A percentile compares a stretch with the other conserved stretches of the same genome.
Evolutionary conservation across 2,113 vertebrate species (phyloP).

Genomic region (Proteles cristata): DNA sequence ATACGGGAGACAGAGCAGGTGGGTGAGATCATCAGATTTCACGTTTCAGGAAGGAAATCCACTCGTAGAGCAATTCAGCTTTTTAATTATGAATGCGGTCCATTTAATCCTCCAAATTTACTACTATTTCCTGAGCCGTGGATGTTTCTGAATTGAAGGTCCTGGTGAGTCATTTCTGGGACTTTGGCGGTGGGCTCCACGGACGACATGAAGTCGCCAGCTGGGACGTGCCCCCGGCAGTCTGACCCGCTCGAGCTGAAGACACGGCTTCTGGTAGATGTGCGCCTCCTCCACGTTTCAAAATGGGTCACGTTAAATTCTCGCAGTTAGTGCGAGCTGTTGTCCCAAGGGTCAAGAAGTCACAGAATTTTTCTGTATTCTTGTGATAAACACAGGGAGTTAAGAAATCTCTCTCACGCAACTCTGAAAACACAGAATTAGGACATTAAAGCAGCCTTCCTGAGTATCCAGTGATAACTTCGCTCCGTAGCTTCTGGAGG

Average conservation of each 20-base stretch:
- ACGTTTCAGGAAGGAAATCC: background rate
- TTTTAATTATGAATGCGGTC: background rate
- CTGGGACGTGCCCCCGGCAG: fast-evolving
- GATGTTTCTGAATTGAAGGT: background rate
- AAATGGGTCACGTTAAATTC: background rate
- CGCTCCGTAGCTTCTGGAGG: background rate
- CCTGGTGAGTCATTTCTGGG: background rate
- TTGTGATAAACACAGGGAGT: background rate
- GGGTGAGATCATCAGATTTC: background rate
- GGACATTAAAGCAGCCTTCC: background rate
- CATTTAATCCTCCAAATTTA: background rate
- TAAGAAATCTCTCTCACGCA: too few species aligned
- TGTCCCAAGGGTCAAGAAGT: background rate
- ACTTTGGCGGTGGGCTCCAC: background rate
- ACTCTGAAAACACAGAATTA: background rate
- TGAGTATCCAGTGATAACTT: background rate
- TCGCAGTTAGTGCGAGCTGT: background rate
- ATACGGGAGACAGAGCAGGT: background rate
- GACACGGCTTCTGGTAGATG: fast-evolving
- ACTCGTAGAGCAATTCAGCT: background rate
- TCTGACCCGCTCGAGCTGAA: fast-evolving
- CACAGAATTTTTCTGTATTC: background rate
- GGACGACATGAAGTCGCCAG: fast-evolving
- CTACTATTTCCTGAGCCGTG: background rate
- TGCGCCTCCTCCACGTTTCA: fast-evolving